Evolutionary conservation across 2,888 invertebrate genomes (phyloP), one percentile per base, ranked within the genome.

Genomic region (Stratiomys singularior): DNA sequence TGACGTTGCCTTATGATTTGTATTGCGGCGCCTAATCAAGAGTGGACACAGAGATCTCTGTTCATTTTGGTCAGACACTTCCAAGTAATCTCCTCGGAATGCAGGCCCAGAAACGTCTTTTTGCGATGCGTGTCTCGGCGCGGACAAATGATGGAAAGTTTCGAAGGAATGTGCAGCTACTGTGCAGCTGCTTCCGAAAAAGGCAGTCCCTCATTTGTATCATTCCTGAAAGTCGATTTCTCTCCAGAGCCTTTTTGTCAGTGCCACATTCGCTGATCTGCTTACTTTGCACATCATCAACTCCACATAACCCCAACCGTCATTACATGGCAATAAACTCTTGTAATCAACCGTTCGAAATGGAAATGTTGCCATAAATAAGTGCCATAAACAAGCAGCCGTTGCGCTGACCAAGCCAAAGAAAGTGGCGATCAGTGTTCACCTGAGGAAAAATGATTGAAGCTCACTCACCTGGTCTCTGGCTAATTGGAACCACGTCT

Each of bases 401-500:
- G 15, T 15, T 18, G 15, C 13, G 15, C 52, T 52, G 18, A 9
- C 2, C 15, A 37, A 52, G 52, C 15, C 52, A 52, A 52, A 52
- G 52, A 52, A 52, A 52, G 52, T 52, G 52, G 52, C 18, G 18
- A 52, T 37, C 37, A 9, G 18, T 13, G 52, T 4, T 52, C 52
- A 52, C 18, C n/a, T 52, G 52, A 13, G 3, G 37, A 37, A 37
- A 60, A 21, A 23, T 60, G 25, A 23, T n/a, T 18, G 25, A 56
- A 37, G 9, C 37, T 37, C 37, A 85, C 88, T 89, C 90, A 96
- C 96, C 94, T 98, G 96, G 85, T 95, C 90, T 87, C 92, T 94
- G 74, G 97, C 97, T 84, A 96, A 89, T 87, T 94, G 94, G 87
- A 96, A 97, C 98, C 98, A 99, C 79, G 98, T 99, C 88, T 94